Conservation (phyloP, 2,888 invertebrate genomes). For the Eupithecia dodoneata region DNA sequence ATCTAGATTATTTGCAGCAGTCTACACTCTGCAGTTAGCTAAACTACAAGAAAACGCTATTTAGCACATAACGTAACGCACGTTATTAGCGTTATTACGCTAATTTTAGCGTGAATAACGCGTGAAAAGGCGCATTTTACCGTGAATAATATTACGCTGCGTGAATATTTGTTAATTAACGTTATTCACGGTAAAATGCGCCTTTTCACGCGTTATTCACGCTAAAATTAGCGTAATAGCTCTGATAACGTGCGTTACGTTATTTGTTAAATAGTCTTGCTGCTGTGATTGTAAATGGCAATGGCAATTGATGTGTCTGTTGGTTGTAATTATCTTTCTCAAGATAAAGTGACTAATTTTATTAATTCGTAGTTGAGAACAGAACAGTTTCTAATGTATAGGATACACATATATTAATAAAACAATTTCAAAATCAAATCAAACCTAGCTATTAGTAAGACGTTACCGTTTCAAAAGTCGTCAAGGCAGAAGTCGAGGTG, state of each 20-base stretch:
- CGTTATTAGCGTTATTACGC: no score
- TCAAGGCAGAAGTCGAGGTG: slow-evolving; percentile 77
- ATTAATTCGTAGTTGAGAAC: not conserved
- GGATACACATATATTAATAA: not conserved
- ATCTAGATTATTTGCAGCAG: not conserved
- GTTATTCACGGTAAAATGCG: no score
- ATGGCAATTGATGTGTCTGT: no score
- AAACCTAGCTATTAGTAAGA: not conserved
- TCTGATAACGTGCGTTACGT: no score
- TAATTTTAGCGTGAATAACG: no score
- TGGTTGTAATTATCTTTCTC: not conserved
- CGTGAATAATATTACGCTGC: no score
- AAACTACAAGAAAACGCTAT: not conserved
- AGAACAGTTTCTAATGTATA: not conserved
- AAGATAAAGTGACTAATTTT: not conserved
- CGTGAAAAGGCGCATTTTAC: no score
- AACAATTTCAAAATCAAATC: not conserved
- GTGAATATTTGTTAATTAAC: no score
- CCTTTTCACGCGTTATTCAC: no score
- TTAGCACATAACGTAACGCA: no score
- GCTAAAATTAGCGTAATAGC: no score
- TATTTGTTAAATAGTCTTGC: no score
- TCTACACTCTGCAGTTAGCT: not conserved
- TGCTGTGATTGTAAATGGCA: not conserved
- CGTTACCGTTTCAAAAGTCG: slow-evolving; percentile 56